These are phyloP conservation scores for Aplysia californica DNA, from an alignment of 1,140 invertebrate species.

Conservation along the genomic window DNA sequence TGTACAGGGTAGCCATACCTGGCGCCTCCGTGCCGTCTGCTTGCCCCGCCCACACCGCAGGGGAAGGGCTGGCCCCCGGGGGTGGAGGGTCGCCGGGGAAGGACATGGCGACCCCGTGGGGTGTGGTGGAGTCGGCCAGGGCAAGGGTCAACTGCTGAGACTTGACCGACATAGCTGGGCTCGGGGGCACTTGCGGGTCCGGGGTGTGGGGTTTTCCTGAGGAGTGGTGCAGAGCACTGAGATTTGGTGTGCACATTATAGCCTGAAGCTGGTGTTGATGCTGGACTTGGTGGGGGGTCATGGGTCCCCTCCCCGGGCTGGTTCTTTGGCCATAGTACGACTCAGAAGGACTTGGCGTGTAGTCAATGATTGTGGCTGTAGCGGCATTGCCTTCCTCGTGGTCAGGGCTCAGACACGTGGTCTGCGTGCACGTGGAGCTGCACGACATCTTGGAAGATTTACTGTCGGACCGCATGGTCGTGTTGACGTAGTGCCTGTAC, in stretches of 20 bases:
- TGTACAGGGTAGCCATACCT: constrained; percentile 31
- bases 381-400: constrained; percentile 25
- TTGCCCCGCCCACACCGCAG: constrained; percentile 12
- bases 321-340: constrained; percentile 6
- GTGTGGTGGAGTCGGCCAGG: not conserved
- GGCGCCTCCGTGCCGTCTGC: constrained; percentile 26
- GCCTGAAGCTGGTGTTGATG: too few relatives aligned
- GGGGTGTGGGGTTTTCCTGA: too few relatives aligned
- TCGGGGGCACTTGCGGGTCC: too few relatives aligned
- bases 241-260: too few relatives aligned
- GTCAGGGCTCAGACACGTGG: constrained; percentile 34
- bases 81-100: not conserved
- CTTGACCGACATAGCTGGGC: not conserved
- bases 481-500: constrained; percentile 23
- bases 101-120: not conserved
- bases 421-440: constrained; percentile 37
- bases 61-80: not conserved
- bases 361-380: not conserved
- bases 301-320: constrained; percentile 9
- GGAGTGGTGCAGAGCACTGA: not conserved
- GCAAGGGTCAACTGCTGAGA: not conserved
- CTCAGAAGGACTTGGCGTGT: not conserved
- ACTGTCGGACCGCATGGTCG: constrained; percentile 31
- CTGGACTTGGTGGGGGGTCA: too few relatives aligned
- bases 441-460: constrained; percentile 38